Evolutionary conservation across 2,113 vertebrate species (phyloP), one percentile per base, ranked within the genome.

Genomic region (Brienomyrus longianalis): DNA sequence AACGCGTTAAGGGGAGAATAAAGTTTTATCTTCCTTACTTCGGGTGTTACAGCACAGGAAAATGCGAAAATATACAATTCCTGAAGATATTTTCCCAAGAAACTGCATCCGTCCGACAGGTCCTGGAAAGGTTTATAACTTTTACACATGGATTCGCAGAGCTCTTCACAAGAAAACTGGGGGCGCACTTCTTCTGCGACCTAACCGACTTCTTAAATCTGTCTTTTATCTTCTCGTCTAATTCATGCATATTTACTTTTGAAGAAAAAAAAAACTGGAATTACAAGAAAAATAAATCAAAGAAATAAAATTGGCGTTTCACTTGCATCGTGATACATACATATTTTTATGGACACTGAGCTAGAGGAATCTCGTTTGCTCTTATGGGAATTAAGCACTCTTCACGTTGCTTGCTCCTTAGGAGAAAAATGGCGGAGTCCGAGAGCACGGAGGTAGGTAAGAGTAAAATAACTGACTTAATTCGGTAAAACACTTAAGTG

Each of bases 381-480:
- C 98, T 94, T 97, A 99, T 99, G 98, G 98, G 98, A 97, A 97
- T 98, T 93, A 97, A 97, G 96, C 98, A 98, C 95, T 99, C 98
- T 96, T 98, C 98, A 94, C 98, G 98, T 95, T 99, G 98, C 96
- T 96, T 99, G 97, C 97, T 98, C 96, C 97, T 99, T 56, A 95
- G 98, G 97, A 97, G 97, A 96, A 99, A 98, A 95, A 98, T 99
- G 98, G 98, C 97, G 97, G 98, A 99, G 96, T 96, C 97, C 90
- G 98, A 99, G 94, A 97, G 93, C 96, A 93, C 97, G 17, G 98
- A 99, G 98, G 98, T 99, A 96, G 95, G 97, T 95, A 92, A 92
- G 91, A 93, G 54, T 43, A 8, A 80, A 80, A 19, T 43, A 70
- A 27, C 10, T 66, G 70, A 31, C 10, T 31, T 70, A 70, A 13